Percentiles rank a stretch among this genome's conserved stretches.
Evolutionary conservation across 2,797 vertebrate species (phyloP).

Genomic region (Sebastes baramenuke): DNA sequence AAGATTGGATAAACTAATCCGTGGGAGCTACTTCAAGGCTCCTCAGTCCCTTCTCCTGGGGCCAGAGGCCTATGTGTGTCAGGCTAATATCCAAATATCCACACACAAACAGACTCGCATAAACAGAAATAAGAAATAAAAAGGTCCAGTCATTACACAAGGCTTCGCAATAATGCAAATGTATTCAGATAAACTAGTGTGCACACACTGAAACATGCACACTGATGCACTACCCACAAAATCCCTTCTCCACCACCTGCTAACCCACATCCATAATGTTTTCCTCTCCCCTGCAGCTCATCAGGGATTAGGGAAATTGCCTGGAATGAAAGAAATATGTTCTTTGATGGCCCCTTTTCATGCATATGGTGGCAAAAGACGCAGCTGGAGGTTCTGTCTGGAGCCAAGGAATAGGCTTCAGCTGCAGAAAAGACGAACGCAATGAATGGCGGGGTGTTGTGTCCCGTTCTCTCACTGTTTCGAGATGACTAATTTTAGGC

Average conservation of each 20-base stretch:
- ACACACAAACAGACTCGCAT: background rate
- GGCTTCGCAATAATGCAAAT: constrained; percentile 52
- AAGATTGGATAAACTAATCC: constrained; percentile 92
- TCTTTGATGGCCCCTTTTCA: constrained; percentile 84
- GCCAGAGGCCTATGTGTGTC: constrained; percentile 76
- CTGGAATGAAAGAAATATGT: constrained; percentile 86
- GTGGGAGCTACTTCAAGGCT: constrained; percentile 87
- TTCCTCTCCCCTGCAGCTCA: constrained; percentile 82
- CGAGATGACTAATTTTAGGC: constrained; percentile 25
- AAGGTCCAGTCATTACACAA: constrained; percentile 53
- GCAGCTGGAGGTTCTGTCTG: constrained; percentile 80
- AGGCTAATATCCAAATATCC: constrained; percentile 68
- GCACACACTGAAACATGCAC: constrained; percentile 35
- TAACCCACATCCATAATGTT: constrained; percentile 78
- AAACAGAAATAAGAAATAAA: constrained; percentile 35
- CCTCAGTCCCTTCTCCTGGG: constrained; percentile 81
- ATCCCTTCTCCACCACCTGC: constrained; percentile 80
- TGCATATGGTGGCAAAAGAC: constrained; percentile 81
- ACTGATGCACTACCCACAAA: constrained; percentile 45
- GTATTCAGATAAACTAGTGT: constrained; percentile 60
- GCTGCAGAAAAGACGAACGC: constrained; percentile 48
- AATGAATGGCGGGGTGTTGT: constrained; percentile 17
- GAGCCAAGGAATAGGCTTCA: constrained; percentile 66
- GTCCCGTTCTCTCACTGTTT: constrained; percentile 33
- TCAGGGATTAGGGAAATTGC: constrained; percentile 87